Conservation (phyloP, 2,888 invertebrate species). For the Dione juno region DNA sequence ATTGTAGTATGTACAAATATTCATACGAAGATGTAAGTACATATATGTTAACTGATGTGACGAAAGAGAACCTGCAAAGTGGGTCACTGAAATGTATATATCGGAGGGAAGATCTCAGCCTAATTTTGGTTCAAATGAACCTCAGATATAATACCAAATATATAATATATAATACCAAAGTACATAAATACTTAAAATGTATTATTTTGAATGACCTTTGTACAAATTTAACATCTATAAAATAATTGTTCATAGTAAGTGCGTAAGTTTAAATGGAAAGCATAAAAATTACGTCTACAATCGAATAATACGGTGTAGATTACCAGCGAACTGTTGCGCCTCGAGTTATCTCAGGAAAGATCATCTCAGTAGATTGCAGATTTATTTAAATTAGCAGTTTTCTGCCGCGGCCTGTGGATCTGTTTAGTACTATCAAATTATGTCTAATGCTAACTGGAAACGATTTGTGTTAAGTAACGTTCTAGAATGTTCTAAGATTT, state of each 20-base stretch:
- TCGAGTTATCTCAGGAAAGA: conserved; percentile 52
- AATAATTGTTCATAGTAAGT: no score
- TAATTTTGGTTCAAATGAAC: conserved; percentile 16
- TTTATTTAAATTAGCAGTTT: conserved; percentile 59
- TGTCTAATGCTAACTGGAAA: conserved; percentile 25
- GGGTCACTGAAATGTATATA: conserved; percentile 23
- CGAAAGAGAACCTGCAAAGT: conserved; percentile 16
- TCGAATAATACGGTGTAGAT: conserved; percentile 49
- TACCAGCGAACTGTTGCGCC: conserved; percentile 74
- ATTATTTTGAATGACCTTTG: background rate
- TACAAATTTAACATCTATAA: no score
- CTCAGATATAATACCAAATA: background rate
- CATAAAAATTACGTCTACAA: conserved; percentile 2
- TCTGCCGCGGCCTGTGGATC: conserved; percentile 47
- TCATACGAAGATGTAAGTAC: background rate
- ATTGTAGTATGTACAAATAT: background rate
- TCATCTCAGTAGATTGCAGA: conserved; percentile 56
- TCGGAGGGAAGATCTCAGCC: conserved; percentile 14
- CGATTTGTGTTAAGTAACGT: conserved; percentile 6
- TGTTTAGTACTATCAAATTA: conserved; percentile 48
- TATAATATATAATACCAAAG: no score
- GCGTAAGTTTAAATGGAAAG: background rate
- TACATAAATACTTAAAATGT: background rate
- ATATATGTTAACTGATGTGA: conserved; percentile 5
- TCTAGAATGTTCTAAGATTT: background rate